Evolutionary conservation across 2,113 vertebrate species (phyloP).

Genomic region (Benitochromis conjunctus): DNA sequence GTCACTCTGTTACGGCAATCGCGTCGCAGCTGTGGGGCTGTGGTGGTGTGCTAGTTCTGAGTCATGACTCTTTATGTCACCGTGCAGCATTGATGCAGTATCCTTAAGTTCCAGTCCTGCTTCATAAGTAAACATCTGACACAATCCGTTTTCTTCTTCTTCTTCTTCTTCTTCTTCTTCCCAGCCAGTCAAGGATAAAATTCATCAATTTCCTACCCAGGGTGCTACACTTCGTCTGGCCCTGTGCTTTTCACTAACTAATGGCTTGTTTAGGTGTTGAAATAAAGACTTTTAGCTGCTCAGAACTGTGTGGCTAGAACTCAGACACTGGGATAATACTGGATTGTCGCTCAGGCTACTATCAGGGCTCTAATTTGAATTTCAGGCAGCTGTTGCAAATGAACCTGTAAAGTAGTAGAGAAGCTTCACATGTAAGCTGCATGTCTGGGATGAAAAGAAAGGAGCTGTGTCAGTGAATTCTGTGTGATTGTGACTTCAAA

Average conservation of each 20-base stretch:
- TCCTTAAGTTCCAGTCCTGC: neutral
- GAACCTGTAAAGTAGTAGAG: neutral
- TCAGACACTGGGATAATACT: neutral
- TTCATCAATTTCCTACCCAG: neutral
- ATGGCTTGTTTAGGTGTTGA: neutral
- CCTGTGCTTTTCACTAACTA: neutral
- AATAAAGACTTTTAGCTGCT: neutral
- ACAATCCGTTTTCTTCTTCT: neutral
- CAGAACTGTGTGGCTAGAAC: neutral
- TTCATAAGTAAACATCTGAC: neutral
- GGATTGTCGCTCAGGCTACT: neutral
- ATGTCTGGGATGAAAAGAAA: neutral
- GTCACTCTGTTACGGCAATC: neutral
- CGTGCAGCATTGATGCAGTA: neutral
- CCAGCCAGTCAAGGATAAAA: neutral
- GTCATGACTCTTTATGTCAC: neutral
- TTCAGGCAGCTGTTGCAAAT: neutral
- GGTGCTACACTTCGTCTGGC: neutral
- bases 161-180: neutral
- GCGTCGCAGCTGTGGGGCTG: neutral
- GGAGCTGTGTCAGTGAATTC: neutral
- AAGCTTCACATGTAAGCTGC: neutral
- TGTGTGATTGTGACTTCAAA: neutral
- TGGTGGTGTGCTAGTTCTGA: neutral
- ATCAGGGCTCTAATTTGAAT: slow-evolving; percentile 28